Percentiles rank a stretch among this genome's conserved stretches.
Evolutionary conservation across 2,888 invertebrate genomes (phyloP).

Genomic region (Amiota communis): DNA sequence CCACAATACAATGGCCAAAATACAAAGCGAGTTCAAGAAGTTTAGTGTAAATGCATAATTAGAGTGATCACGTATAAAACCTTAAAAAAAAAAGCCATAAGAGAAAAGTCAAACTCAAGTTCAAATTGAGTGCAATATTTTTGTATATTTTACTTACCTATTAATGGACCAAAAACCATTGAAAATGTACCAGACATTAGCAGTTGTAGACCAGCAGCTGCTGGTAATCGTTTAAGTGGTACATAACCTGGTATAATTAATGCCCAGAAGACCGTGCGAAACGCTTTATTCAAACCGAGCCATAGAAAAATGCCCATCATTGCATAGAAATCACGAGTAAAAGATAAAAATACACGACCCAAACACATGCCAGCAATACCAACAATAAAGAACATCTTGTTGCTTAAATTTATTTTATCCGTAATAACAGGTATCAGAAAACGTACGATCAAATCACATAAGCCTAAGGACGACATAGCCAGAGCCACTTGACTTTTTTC

Average conservation of each 20-base stretch:
- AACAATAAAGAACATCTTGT: conserved; percentile 80
- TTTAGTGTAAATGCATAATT: conserved; percentile 79
- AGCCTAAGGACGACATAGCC: conserved; percentile 81
- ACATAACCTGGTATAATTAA: conserved; percentile 83
- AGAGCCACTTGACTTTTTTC: conserved; percentile 75
- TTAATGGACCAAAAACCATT: conserved; percentile 78
- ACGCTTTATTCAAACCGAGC: conserved; percentile 81
- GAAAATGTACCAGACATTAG: conserved; percentile 79
- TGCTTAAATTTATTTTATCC: conserved; percentile 80
- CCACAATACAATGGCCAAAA: conserved; percentile 79
- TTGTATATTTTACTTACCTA: conserved; percentile 76
- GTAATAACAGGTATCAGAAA: conserved; percentile 81
- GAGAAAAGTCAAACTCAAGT: neutral
- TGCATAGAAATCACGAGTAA: conserved; percentile 75
- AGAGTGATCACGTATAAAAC: conserved; percentile 78
- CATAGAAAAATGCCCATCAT: conserved; percentile 77
- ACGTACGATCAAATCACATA: conserved; percentile 79
- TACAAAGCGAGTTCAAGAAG: conserved; percentile 79
- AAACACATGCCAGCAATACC: conserved; percentile 80
- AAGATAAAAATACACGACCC: conserved; percentile 76
- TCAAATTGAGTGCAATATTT: conserved; percentile 9
- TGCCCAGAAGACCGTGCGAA: conserved; percentile 83
- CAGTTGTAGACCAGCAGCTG: conserved; percentile 81
- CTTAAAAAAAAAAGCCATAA: conserved; percentile 69
- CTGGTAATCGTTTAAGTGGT: conserved; percentile 80